Percentiles rank a stretch among this genome's conserved stretches.
phyloP scores from a whole-genome alignment of 2,888 invertebrate species.

The Augochlorella aurata region DNA sequence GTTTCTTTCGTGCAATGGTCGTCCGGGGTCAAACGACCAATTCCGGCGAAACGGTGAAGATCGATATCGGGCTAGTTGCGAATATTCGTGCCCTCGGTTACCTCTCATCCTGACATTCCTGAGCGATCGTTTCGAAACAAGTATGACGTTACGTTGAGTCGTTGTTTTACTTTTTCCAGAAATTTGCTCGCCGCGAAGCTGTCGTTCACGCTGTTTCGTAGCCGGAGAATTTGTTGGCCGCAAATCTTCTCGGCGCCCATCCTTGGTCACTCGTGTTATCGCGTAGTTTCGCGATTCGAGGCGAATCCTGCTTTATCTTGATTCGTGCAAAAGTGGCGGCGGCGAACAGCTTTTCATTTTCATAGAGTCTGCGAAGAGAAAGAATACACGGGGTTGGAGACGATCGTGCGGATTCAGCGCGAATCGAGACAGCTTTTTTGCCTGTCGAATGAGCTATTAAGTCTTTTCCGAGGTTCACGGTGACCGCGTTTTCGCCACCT shows the following conservation, averaged over 20 bases:
- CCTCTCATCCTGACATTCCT: conserved; percentile 80
- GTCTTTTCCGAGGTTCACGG: neutral
- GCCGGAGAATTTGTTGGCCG: neutral
- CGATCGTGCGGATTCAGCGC: neutral
- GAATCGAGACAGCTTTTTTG: neutral
- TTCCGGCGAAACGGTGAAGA: neutral
- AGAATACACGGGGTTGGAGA: neutral
- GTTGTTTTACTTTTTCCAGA: neutral
- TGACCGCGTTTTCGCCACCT: neutral
- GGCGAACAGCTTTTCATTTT: conserved; percentile 63
- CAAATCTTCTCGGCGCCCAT: conserved; percentile 13
- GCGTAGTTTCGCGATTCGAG: neutral
- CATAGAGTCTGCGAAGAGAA: conserved; percentile 65
- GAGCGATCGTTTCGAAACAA: conserved; percentile 75
- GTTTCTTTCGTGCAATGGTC: neutral
- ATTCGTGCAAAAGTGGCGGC: conserved; percentile 25
- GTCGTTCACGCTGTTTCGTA: neutral
- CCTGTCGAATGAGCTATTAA: too few relatives aligned
- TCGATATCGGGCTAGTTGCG: neutral
- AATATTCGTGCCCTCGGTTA: conserved; percentile 58
- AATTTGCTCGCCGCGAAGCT: conserved; percentile 6
- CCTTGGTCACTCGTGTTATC: conserved; percentile 4
- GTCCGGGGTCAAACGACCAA: neutral
- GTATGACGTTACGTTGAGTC: neutral
- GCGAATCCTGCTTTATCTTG: conserved; percentile 39